Evolutionary conservation across 2,888 invertebrate species (phyloP).

Genomic region (Zhuqinia jingwanae): DNA sequence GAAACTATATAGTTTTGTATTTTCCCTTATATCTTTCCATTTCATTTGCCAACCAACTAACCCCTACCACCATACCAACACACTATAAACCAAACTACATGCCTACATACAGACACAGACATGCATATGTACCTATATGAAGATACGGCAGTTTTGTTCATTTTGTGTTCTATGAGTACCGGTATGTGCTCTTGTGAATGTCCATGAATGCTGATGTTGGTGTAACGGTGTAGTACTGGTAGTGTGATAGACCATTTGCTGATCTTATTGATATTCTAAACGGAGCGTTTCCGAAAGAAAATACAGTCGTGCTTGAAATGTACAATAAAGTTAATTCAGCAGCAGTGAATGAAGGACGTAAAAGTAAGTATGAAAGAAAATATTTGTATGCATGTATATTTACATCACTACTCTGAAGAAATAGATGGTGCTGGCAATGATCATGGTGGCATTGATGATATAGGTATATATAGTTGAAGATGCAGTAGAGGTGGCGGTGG

Average conservation of each 20-base stretch:
- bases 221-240: slow-evolving; percentile 24
- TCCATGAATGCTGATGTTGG: not conserved
- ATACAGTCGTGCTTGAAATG: slow-evolving; percentile 77
- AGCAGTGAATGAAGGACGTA: slow-evolving; percentile 44
- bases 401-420: not conserved
- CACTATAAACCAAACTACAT: not conserved
- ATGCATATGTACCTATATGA: too few species aligned
- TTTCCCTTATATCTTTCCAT: slow-evolving; percentile 15
- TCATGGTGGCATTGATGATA: not conserved
- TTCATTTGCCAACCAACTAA: slow-evolving; percentile 28
- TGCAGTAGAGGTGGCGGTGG: too few species aligned
- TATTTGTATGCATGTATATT: not conserved
- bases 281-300: slow-evolving; percentile 74
- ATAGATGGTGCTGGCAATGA: not conserved
- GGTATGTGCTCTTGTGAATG: not conserved
- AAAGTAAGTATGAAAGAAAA: not conserved
- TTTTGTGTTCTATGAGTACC: not conserved
- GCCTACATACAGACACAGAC: too few species aligned
- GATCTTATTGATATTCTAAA: slow-evolving; percentile 74
- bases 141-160: slow-evolving; percentile 17
- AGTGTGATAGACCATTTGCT: slow-evolving; percentile 31
- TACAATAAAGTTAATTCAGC: slow-evolving; percentile 71
- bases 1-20: too few species aligned
- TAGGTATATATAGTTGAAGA: not conserved
- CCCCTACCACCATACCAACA: not conserved